phyloP scores from a whole-genome alignment of 1,140 invertebrate genomes.

The Brachionus calyciflorus region DNA sequence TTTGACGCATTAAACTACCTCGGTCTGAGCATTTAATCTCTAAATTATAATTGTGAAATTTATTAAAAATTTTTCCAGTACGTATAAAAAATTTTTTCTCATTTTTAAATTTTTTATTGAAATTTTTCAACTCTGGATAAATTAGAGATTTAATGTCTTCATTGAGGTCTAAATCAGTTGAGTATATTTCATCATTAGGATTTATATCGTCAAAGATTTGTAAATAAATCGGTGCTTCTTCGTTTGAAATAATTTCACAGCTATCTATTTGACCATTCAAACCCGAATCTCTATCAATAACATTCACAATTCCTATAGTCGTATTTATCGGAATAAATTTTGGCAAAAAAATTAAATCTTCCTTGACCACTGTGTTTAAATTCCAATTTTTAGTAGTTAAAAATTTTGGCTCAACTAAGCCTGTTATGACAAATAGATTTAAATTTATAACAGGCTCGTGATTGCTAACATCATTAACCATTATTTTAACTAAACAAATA shows the following conservation, averaged over 20 bases:
- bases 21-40: background rate
- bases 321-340: background rate
- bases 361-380: background rate
- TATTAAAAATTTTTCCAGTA: background rate
- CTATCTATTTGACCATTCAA: constrained; percentile 12
- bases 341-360: constrained; percentile 16
- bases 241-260: background rate
- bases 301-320: constrained; percentile 16
- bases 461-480: constrained; percentile 27
- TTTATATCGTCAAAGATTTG: background rate
- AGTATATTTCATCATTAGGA: background rate
- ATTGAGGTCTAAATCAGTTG: background rate
- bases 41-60: background rate
- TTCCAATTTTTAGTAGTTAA: background rate
- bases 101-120: background rate
- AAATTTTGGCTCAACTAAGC: constrained; percentile 34
- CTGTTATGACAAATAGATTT: constrained; percentile 29
- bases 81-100: constrained; percentile 16
- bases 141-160: background rate
- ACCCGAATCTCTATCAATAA: constrained; percentile 4
- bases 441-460: background rate
- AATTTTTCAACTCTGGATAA: background rate
- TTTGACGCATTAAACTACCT: background rate
- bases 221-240: constrained; percentile 1
- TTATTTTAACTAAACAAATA: background rate